These are phyloP conservation scores for Clivina fossor DNA, from an alignment of 2,888 invertebrate genomes.

Conservation along the genomic window DNA sequence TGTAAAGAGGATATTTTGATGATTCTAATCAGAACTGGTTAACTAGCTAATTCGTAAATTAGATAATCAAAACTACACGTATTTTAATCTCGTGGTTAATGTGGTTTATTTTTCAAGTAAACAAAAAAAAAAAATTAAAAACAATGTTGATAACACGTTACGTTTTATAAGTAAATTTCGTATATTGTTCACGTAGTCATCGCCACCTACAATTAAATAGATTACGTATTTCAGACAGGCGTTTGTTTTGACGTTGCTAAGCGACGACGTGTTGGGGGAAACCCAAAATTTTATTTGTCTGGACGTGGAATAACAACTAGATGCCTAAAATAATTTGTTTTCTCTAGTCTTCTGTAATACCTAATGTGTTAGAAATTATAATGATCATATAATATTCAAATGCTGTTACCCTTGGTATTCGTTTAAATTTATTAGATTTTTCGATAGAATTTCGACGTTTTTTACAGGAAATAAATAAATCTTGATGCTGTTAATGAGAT, in stretches of 20 bases:
- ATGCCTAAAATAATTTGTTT: slow-evolving; percentile 12
- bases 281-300: slow-evolving; percentile 9
- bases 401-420: too few relatives aligned
- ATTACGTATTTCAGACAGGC: slow-evolving; percentile 16
- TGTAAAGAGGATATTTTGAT: too few relatives aligned
- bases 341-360: not conserved
- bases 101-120: too few relatives aligned
- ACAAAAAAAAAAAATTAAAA: too few relatives aligned
- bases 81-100: too few relatives aligned
- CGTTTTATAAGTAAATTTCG: too few relatives aligned
- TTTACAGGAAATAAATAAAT: slow-evolving; percentile 4
- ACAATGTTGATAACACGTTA: too few relatives aligned
- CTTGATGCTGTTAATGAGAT: slow-evolving; percentile 7
- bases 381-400: slow-evolving; percentile 12
- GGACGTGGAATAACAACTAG: slow-evolving; percentile 10
- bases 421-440: slow-evolving; percentile 19
- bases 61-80: too few relatives aligned
- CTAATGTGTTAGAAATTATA: not conserved
- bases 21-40: too few relatives aligned
- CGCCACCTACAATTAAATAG: not conserved
- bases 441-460: not conserved
- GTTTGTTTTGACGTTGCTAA: slow-evolving; percentile 8
- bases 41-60: too few relatives aligned
- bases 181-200: too few relatives aligned
- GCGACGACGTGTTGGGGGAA: slow-evolving; percentile 14